These are phyloP conservation scores for Cricetomys ansorgei DNA, from an alignment of 2,113 vertebrate genomes.

Conservation along the genomic window DNA sequence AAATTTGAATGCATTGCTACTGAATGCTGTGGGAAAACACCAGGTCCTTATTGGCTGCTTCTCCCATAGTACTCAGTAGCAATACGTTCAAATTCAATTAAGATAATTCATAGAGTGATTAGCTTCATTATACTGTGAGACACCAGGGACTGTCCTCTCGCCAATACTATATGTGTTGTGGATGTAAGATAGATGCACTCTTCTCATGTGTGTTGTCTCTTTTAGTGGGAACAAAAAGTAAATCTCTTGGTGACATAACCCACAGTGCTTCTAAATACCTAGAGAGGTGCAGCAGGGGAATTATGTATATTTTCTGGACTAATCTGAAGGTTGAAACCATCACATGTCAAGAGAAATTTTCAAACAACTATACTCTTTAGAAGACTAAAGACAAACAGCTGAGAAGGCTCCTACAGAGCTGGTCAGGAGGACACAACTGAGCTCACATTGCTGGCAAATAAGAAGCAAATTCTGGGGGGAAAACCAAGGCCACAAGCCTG, in stretches of 20 bases:
- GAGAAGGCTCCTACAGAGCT: background rate
- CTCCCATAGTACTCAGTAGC: conserved; percentile 38
- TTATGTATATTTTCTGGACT: background rate
- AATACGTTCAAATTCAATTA: conserved; percentile 77
- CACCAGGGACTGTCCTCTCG: background rate
- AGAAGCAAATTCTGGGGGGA: background rate
- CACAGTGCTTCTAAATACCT: background rate
- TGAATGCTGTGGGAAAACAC: conserved; percentile 60
- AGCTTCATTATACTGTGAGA: conserved; percentile 50
- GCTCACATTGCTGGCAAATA: background rate
- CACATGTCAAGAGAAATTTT: background rate
- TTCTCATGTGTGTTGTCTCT: conserved; percentile 27
- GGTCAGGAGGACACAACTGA: background rate
- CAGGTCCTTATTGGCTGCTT: background rate
- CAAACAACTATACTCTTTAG: background rate
- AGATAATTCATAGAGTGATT: conserved; percentile 67
- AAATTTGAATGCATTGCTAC: conserved; percentile 65
- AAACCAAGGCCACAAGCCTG: background rate
- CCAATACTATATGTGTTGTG: background rate
- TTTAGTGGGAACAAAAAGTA: background rate
- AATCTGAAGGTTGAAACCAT: conserved; percentile 25
- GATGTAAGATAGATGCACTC: background rate
- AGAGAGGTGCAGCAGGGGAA: background rate
- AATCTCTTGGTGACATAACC: background rate
- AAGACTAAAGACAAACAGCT: background rate